Conservation (phyloP, 2,797 vertebrate genomes). For the Alosa sapidissima region DNA sequence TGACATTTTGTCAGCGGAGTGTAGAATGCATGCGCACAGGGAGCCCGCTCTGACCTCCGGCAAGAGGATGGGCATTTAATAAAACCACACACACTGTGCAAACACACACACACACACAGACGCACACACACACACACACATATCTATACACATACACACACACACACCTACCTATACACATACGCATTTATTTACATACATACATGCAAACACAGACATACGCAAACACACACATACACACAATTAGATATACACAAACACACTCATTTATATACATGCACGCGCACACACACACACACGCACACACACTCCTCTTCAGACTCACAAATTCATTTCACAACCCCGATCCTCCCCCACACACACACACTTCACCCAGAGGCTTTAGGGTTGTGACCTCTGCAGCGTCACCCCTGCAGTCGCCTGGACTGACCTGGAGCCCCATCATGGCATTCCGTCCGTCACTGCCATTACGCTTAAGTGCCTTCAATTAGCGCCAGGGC, state of each 20-base stretch:
- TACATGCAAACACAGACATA: no score
- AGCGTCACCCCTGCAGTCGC: not conserved
- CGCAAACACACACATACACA: not conserved
- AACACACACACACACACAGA: slow-evolving; percentile 22
- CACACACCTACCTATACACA: not conserved
- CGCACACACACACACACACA: no score
- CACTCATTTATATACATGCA: no score
- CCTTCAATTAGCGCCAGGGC: slow-evolving; percentile 44
- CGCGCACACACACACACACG: no score
- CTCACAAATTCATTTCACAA: slow-evolving; percentile 14
- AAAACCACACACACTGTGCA: slow-evolving; percentile 28
- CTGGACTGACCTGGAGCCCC: slow-evolving; percentile 11
- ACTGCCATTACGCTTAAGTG: slow-evolving; percentile 41
- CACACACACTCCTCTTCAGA: no score
- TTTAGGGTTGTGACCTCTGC: not conserved
- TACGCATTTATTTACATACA: not conserved
- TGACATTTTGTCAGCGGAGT: slow-evolving; percentile 49
- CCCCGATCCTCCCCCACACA: not conserved
- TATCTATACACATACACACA: not conserved
- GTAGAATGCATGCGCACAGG: not conserved
- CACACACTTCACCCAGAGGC: not conserved
- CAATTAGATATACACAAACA: no score
- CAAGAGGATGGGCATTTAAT: slow-evolving; percentile 33
- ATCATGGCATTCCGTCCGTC: slow-evolving; percentile 19
- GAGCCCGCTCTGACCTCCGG: slow-evolving; percentile 30